Evolutionary conservation across 2,888 invertebrate genomes (phyloP).

Genomic region (Hydriomena furcata): DNA sequence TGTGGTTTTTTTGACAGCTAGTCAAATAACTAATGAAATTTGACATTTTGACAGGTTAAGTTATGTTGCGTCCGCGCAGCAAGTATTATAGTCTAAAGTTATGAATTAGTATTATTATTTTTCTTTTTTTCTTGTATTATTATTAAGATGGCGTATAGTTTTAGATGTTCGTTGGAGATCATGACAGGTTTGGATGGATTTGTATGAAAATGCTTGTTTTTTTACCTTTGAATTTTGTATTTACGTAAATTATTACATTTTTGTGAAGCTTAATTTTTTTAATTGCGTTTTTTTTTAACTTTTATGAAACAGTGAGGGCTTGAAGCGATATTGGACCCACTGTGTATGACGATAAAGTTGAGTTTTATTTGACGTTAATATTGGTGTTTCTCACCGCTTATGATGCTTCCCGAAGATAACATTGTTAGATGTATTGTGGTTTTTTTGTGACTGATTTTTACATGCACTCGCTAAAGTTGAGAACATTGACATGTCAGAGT

Average conservation of each 20-base stretch:
- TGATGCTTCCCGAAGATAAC: slow-evolving; percentile 52
- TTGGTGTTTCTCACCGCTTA: slow-evolving; percentile 56
- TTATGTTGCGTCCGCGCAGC: slow-evolving; percentile 42
- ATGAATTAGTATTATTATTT: slow-evolving; percentile 63
- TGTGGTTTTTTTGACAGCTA: slow-evolving; percentile 68
- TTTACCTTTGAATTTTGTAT: slow-evolving; percentile 54
- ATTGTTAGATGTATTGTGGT: slow-evolving; percentile 38
- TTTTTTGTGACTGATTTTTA: slow-evolving; percentile 30
- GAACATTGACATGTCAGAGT: too few relatives aligned
- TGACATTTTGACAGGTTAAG: slow-evolving; percentile 59
- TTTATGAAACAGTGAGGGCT: slow-evolving; percentile 31
- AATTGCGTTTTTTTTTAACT: slow-evolving; percentile 57
- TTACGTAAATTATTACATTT: slow-evolving; percentile 63
- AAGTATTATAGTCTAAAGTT: slow-evolving; percentile 68
- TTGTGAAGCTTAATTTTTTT: slow-evolving; percentile 63
- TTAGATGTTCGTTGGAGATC: slow-evolving; percentile 77
- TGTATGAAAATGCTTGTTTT: slow-evolving; percentile 63
- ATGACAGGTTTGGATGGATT: slow-evolving; percentile 74
- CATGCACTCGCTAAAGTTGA: too few relatives aligned
- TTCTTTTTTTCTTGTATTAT: slow-evolving; percentile 59
- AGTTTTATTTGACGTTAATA: slow-evolving; percentile 58
- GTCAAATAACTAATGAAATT: slow-evolving; percentile 70
- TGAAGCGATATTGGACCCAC: slow-evolving; percentile 9
- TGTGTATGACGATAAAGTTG: slow-evolving; percentile 41
- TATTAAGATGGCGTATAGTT: slow-evolving; percentile 79